Conservation (phyloP, 2,888 invertebrate genomes). For the Dysmachus trigonus region DNA sequence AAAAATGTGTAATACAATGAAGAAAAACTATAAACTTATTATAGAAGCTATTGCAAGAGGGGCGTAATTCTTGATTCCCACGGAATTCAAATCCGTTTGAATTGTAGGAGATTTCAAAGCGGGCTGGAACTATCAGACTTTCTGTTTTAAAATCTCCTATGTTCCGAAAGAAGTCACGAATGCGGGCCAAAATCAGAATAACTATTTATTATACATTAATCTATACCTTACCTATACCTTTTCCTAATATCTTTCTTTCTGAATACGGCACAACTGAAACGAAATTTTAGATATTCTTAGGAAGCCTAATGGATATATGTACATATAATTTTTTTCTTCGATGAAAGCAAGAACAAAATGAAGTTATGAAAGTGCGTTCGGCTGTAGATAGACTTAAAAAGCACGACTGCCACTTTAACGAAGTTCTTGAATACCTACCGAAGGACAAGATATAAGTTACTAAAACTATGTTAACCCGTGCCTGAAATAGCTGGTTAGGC, state of each 20-base stretch:
- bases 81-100: no score
- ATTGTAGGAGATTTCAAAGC: no score
- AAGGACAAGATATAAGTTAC: background rate
- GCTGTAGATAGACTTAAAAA: background rate
- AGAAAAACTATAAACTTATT: no score
- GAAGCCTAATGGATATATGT: background rate
- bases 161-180: no score
- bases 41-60: no score
- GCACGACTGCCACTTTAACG: background rate
- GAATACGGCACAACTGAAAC: background rate
- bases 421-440: background rate
- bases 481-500: slow-evolving; percentile 13
- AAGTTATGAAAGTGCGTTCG: background rate
- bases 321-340: background rate
- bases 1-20: no score
- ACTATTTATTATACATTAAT: background rate
- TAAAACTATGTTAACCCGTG: slow-evolving; percentile 16
- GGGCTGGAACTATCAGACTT: no score
- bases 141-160: no score
- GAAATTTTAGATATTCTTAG: background rate
- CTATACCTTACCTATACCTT: background rate
- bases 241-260: background rate
- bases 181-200: no score
- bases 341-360: background rate
- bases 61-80: no score